These are phyloP conservation scores for Drosophila seclusa DNA, from an alignment of 2,888 invertebrate genomes.

Conservation along the genomic window DNA sequence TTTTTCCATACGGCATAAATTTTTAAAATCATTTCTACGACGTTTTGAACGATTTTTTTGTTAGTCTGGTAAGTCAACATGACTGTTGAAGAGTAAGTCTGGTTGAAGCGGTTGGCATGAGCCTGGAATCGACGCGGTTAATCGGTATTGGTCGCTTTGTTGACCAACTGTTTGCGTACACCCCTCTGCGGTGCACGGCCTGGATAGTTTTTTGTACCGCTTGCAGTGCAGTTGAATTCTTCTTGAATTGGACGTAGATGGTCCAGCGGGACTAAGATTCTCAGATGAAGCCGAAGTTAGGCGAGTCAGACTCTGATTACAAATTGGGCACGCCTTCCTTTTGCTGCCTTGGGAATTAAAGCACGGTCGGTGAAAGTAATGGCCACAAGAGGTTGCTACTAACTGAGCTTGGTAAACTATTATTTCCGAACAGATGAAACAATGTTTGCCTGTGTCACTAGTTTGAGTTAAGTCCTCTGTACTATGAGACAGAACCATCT, in stretches of 20 bases:
- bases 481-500: background rate
- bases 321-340: background rate
- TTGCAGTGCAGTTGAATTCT: background rate
- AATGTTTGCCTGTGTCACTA: background rate
- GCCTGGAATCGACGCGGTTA: no score
- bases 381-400: background rate
- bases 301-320: background rate
- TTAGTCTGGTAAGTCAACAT: no score
- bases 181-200: background rate
- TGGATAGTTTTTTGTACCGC: background rate
- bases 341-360: background rate
- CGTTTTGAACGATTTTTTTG: no score
- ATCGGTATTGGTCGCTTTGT: background rate
- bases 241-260: no score
- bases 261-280: no score
- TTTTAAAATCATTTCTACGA: no score
- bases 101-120: no score
- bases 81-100: no score
- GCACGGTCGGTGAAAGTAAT: background rate
- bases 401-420: background rate
- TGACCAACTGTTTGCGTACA: background rate
- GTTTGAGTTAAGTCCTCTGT: background rate
- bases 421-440: background rate
- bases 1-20: no score
- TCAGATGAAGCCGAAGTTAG: background rate